phyloP scores from a whole-genome alignment of 2,888 invertebrate genomes.

The Protonemura montana region DNA sequence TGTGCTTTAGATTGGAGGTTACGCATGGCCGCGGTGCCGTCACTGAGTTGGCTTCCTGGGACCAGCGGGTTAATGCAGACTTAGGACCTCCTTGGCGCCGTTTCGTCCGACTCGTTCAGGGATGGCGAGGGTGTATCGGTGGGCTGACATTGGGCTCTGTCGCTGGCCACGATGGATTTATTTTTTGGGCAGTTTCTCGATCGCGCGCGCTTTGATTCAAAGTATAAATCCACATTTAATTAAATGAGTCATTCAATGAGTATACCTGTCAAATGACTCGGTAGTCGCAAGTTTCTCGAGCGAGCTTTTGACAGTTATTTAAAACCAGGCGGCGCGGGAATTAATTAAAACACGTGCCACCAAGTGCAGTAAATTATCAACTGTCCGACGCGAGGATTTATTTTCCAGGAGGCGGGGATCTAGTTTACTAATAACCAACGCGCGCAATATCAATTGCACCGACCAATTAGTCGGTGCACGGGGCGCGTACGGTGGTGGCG shows the following conservation, averaged over 20 bases:
- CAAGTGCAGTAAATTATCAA: slow-evolving; percentile 17
- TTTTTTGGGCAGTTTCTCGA: too few relatives aligned
- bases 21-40: too few relatives aligned
- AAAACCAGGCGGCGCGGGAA: slow-evolving; percentile 29
- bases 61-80: too few relatives aligned
- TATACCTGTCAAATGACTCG: slow-evolving; percentile 9
- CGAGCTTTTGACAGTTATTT: slow-evolving; percentile 39
- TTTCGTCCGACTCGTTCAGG: too few relatives aligned
- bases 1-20: background rate
- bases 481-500: slow-evolving; percentile 17
- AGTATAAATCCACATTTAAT: background rate
- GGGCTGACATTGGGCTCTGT: too few relatives aligned
- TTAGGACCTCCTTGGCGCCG: too few relatives aligned
- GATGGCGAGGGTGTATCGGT: too few relatives aligned
- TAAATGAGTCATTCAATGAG: slow-evolving; percentile 22
- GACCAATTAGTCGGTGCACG: slow-evolving; percentile 15
- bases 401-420: slow-evolving; percentile 29
- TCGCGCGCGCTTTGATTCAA: too few relatives aligned
- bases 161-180: too few relatives aligned
- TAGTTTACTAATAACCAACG: slow-evolving; percentile 32
- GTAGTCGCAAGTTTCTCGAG: slow-evolving; percentile 15
- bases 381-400: slow-evolving; percentile 32
- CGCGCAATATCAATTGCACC: slow-evolving; percentile 24
- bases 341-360: slow-evolving; percentile 39
- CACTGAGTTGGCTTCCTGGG: too few relatives aligned